Conservation (phyloP, 2,888 invertebrate species). For the Acrobasis repandana region DNA sequence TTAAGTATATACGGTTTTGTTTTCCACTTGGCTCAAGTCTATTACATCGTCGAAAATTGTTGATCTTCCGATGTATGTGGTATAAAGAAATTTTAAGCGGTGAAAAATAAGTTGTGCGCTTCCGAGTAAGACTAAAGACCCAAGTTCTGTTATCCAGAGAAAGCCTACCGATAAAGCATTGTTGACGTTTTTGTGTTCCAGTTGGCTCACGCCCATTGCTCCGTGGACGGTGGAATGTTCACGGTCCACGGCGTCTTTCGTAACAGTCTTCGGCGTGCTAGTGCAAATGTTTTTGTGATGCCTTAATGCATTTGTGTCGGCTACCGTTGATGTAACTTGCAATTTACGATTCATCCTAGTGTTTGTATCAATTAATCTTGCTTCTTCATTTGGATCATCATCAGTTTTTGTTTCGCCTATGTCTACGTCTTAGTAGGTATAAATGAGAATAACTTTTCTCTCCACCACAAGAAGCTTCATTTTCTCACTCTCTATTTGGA, state of each 20-base stretch:
- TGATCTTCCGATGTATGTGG: too few relatives aligned
- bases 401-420: too few relatives aligned
- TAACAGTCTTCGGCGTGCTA: constrained; percentile 74
- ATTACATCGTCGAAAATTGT: too few relatives aligned
- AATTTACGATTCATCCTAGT: background rate
- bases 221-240: constrained; percentile 73
- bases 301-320: constrained; percentile 64
- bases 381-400: too few relatives aligned
- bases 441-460: too few relatives aligned
- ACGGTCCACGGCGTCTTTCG: constrained; percentile 77
- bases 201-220: constrained; percentile 60
- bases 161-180: constrained; percentile 54
- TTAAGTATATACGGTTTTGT: too few relatives aligned
- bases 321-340: constrained; percentile 11
- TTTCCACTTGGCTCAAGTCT: too few relatives aligned
- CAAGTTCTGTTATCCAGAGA: constrained; percentile 53
- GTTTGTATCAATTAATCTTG: background rate
- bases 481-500: too few relatives aligned
- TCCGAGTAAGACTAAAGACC: background rate
- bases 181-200: constrained; percentile 69
- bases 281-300: constrained; percentile 79
- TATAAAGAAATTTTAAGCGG: too few relatives aligned
- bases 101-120: background rate
- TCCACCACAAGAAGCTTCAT: too few relatives aligned
- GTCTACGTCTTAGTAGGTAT: too few relatives aligned